phyloP scores from a whole-genome alignment of 1,140 invertebrate genomes.

The Metopolophium dirhodum region DNA sequence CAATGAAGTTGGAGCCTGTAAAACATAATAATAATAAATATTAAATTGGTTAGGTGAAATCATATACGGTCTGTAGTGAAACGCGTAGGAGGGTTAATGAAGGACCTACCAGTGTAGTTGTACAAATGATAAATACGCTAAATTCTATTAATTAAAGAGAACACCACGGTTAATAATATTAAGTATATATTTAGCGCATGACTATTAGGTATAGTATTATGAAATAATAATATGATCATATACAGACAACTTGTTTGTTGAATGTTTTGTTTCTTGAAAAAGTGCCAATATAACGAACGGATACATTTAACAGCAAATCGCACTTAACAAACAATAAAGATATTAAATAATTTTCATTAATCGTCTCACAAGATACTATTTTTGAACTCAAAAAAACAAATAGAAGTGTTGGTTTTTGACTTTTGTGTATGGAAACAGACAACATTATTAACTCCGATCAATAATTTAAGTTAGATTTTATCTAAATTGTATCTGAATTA shows the following conservation, averaged over 20 bases:
- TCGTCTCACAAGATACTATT: background rate
- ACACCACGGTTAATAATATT: background rate
- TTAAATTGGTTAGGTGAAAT: background rate
- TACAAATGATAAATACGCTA: background rate
- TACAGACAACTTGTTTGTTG: background rate
- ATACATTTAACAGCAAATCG: conserved; percentile 42
- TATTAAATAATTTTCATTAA: conserved; percentile 22
- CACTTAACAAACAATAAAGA: conserved; percentile 46
- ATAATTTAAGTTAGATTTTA: background rate
- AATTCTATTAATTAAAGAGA: background rate
- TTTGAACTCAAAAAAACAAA: background rate
- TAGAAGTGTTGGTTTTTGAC: background rate
- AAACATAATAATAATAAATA: background rate
- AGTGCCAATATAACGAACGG: conserved; percentile 4
- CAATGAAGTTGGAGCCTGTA: background rate
- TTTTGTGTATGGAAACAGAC: background rate
- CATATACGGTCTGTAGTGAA: background rate
- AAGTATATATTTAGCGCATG: background rate
- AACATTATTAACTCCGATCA: background rate
- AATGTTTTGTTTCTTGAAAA: conserved; percentile 3
- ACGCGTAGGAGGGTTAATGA: background rate
- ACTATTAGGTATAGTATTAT: background rate
- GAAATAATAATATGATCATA: conserved; percentile 30
- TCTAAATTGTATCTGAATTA: background rate
- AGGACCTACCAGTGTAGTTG: background rate